These are phyloP conservation scores for Sanderia malayensis DNA, from an alignment of 30 jellyfish, hydroid and myxozoan genomes.

Conservation along the genomic window DNA sequence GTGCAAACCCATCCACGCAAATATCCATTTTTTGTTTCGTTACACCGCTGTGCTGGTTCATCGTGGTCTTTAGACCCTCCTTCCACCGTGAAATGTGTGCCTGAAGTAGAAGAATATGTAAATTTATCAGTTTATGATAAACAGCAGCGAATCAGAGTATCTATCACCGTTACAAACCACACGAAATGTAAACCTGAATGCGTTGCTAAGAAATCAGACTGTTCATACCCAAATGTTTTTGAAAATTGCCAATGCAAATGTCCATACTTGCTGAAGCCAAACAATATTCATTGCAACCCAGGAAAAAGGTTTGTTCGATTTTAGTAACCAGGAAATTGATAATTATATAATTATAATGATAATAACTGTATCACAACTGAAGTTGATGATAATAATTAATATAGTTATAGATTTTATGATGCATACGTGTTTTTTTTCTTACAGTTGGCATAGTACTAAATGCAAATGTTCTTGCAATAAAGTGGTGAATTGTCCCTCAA, in stretches of 20 bases:
- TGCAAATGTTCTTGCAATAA: conserved; percentile 33
- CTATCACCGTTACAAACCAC: background rate
- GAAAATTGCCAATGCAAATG: conserved; percentile 38
- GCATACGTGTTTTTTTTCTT: no score
- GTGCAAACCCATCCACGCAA: background rate
- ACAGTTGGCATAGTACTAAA: conserved; percentile 13
- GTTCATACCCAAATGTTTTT: conserved; percentile 21
- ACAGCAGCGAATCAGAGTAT: background rate
- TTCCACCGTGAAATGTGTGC: background rate
- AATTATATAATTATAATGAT: no score
- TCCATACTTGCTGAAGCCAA: background rate
- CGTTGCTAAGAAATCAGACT: conserved; percentile 43
- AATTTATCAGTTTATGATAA: background rate
- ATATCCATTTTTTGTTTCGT: background rate
- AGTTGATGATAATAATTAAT: no score
- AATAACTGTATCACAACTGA: no score
- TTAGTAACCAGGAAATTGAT: no score
- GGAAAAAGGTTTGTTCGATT: conserved; percentile 19
- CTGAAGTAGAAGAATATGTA: background rate
- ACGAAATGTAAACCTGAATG: background rate
- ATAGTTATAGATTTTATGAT: no score
- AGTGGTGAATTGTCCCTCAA: background rate
- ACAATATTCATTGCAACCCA: conserved; percentile 26
- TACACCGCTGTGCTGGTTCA: conserved; percentile 5
- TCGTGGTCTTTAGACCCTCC: background rate